Base-by-base conservation (phyloP, 2,797 vertebrate genomes). In the Melanotaenia nigrans region DNA sequence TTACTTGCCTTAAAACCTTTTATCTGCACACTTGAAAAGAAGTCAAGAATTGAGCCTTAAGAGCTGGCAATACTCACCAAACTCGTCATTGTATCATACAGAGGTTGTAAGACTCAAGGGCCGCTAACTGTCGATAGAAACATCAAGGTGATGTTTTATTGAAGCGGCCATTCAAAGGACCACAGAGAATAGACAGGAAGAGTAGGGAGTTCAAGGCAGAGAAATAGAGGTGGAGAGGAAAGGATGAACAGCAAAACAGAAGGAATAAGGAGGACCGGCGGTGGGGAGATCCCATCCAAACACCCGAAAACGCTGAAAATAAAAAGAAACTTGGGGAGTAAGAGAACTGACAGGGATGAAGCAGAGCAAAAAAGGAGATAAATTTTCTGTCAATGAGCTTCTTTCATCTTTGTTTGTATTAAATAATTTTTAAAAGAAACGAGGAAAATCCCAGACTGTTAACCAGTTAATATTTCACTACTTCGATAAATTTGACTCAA, bases 121-220 rank as follows among this genome's bases (percentile, higher is more conserved):
- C 61, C 24, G 40, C 63, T 58, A 65, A 73, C 61, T 53, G 8
- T 75, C 68, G 66, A 73, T 51, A 83, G 56, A 75, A 77, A 83
- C 79, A 68, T 71, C 51, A 61, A 75, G 76, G 51, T 62, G 56
- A 56, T 63, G 74, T 72, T 81, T 85, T 78, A 67, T 67, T 69
- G 79, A 83, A 78, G 68, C 56, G 30, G 54, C 51, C 54, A 75
- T 71, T 76, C 67, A 65, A 75, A 73, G 53, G 66, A 81, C 71
- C 51, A 65, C 11, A 53, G 53, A 75, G 59, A 68, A 40, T 49
- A 11, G 51, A 59, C 14, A 18, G 20, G 45, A 7, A 49, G 13
- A 30, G 54, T 4, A 32, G 14, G 28, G 59, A 64, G 63, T 33
- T 24, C 33, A 3, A 11, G 3, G 11, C 22, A 40, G 14, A 63